These are phyloP conservation scores for Poeciliopsis presidionis DNA, from an alignment of 2,797 vertebrate genomes.

Conservation along the genomic window DNA sequence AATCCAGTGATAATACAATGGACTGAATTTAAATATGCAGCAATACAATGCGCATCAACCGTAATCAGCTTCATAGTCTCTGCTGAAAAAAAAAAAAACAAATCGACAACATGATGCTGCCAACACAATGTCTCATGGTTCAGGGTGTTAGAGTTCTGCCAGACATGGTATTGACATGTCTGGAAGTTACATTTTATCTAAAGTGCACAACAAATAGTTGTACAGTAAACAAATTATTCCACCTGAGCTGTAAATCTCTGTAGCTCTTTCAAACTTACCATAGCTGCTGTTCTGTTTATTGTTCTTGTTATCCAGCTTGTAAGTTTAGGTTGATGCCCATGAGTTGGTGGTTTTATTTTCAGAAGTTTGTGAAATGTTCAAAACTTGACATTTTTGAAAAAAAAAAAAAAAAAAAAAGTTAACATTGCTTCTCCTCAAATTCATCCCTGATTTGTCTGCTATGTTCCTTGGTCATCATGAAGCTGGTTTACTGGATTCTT, in stretches of 20 bases:
- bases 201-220: neutral
- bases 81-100: neutral
- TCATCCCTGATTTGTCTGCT: neutral
- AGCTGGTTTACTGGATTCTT: neutral
- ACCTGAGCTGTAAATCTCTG: slow-evolving; percentile 1
- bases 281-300: neutral
- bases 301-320: neutral
- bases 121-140: neutral
- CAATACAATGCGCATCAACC: neutral
- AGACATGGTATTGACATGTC: neutral
- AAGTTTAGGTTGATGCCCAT: neutral
- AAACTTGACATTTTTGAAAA: neutral
- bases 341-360: neutral
- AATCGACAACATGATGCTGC: neutral
- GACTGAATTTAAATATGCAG: neutral
- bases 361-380: neutral
- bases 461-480: neutral
- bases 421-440: neutral
- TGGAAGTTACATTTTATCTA: neutral
- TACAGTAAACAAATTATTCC: neutral
- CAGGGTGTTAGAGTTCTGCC: neutral
- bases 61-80: neutral
- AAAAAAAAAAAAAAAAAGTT: too few relatives aligned
- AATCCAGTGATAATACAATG: neutral
- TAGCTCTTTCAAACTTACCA: neutral